Evolutionary conservation across 2,797 vertebrate genomes (phyloP), one percentile per base, ranked within the genome.

Genomic region (Orientallactaga sibirica): DNA sequence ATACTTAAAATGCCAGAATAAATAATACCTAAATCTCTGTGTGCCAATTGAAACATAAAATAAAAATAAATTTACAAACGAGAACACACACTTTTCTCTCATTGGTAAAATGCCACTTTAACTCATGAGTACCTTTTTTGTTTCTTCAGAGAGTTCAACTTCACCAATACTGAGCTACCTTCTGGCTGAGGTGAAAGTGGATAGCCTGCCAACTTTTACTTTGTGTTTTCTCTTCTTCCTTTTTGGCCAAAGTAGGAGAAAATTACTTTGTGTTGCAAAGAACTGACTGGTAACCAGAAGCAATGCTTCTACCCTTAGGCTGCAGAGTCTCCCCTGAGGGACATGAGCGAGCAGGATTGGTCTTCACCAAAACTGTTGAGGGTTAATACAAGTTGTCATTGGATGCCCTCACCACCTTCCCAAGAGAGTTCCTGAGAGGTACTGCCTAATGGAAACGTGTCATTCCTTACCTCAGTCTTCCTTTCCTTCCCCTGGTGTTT

Each of bases 301-400:
- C 10, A 20, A 18, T 2, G 5, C 77, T 85, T 33, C 68, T 81
- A 68, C 27, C 67, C n/a, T 92, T 20, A 75, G 66, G 37, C 61
- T 58, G 19, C 14, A 62, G 80, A 77, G 64, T 61, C 71, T 79
- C 90, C 18, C 73, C 61, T 86, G 25, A 81, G 82, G 70, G 48
- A 11, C 66, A 74, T 25, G 25, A 4, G 19, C 33, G 27, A 41
- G n/a, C 16, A 77, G 75, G 41, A 16, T 66, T 88, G 37, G 29
- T 74, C 37, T 78, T 91, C 37, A 78, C 61, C 43, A 77, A 64
- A 48, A 86, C 61, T 74, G 73, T 48, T 78, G 67, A 77, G 64
- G 43, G 41, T 94, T 93, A 91, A 92, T 86, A 20, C 33, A 79
- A 68, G 33, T 75, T 97, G 77, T 37, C 84, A 27, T 25, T n/a